Evolutionary conservation across 2,888 invertebrate genomes (phyloP), one percentile per base, ranked within the genome.

Genomic region (Seira musarum): DNA sequence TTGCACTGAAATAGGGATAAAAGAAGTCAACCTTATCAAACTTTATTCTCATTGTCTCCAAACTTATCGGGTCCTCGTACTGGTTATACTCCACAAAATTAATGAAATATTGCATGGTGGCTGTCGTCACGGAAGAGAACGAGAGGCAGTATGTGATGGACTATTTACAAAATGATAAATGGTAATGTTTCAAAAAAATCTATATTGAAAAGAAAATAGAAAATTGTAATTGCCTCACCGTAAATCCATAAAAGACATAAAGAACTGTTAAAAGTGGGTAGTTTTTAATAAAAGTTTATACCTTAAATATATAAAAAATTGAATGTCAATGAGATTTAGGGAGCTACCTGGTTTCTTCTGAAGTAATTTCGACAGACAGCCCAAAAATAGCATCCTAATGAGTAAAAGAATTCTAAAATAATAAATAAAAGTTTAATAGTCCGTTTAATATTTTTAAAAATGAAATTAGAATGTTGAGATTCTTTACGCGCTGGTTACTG

Each of bases 71-170:
- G 13, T 75, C 75, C 53, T 75, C 75, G 17, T 63, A 46, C n/a
- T 68, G 25, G 2, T 19, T 13, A 35, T 68, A 75, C n/a, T 75
- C 68, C 13, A 68, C n/a, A 19, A 65, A 75, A 25, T 30, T 25
- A 21, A 21, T 68, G 24, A 19, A 49, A 2, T 63, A 15, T 21
- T 68, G 25, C 8, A 75, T 10, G 15, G 60, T 2, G 2, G 74
- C n/a, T 15, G 65, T 73, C 1, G 21, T 1, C 21, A 73, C 15
- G 1, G 24, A 22, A n/a, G n/a, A 21, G 0, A 66, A 3, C 53
- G 66, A 30, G 40, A 64, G 35, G n/a, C 57, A 57, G 15, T 65
- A 64, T 30, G 8, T n/a, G 57, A 69, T 57, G 30, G n/a, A n/a
- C n/a, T n/a, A n/a, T n/a, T n/a, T n/a, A n/a, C n/a, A n/a, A n/a